Percentiles rank a stretch among this genome's conserved stretches.
Conservation (phyloP, 2,888 invertebrate genomes). For the Cephus runcator region DNA sequence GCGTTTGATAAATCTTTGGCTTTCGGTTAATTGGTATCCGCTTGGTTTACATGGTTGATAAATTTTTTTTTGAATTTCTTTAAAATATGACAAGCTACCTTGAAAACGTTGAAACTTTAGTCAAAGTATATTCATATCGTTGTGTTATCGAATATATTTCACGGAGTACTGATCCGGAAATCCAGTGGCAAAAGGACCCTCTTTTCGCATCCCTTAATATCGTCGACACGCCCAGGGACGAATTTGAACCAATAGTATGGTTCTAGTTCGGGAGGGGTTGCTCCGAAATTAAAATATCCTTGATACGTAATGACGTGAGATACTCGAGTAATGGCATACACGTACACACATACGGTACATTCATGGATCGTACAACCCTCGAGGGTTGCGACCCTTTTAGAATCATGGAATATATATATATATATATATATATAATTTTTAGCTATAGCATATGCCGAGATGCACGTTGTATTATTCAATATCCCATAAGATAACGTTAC, state of each 20-base stretch:
- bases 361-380: slow-evolving; percentile 4
- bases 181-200: not conserved
- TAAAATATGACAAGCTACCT: not conserved
- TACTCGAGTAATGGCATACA: slow-evolving; percentile 32
- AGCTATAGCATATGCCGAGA: slow-evolving; percentile 26
- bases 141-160: not conserved
- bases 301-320: slow-evolving; percentile 43
- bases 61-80: not conserved
- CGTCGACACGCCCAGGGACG: slow-evolving; percentile 41
- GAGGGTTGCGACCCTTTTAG: slow-evolving; percentile 10
- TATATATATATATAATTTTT: not conserved
- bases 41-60: not conserved
- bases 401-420: not conserved
- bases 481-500: slow-evolving; percentile 53
- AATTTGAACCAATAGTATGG: slow-evolving; percentile 40
- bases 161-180: not conserved
- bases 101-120: not conserved
- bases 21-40: not conserved
- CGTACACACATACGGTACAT: slow-evolving; percentile 10
- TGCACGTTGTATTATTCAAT: slow-evolving; percentile 53
- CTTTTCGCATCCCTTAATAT: not conserved
- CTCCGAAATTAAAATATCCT: slow-evolving; percentile 52
- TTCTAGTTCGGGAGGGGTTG: slow-evolving; percentile 23
- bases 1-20: not conserved
- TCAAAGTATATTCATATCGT: not conserved